Percentiles rank a stretch among this genome's conserved stretches.
Conservation (phyloP, 2,113 vertebrate genomes). For the Pseudonaja textilis region DNA sequence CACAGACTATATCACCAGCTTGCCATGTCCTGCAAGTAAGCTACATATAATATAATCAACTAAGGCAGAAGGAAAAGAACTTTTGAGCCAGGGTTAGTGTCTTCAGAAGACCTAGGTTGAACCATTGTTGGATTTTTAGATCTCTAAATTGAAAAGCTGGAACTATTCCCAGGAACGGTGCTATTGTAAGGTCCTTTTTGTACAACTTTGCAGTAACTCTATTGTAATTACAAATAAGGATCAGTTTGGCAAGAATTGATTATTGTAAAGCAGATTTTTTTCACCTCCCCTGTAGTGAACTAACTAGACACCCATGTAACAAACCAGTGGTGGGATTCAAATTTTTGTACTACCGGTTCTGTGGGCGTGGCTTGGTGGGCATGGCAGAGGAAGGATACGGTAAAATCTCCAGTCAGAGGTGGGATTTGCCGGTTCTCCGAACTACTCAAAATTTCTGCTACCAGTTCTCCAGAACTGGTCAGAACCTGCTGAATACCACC, state of each 20-base stretch:
- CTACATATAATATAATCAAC: not conserved
- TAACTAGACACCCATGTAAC: not conserved
- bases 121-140: not conserved
- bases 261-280: slow-evolving; percentile 15
- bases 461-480: too few relatives aligned
- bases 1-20: not conserved
- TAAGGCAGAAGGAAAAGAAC: not conserved
- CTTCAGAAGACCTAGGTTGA: not conserved
- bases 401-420: too few relatives aligned
- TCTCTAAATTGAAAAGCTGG: slow-evolving; percentile 1
- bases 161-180: not conserved
- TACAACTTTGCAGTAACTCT: not conserved
- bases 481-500: too few relatives aligned
- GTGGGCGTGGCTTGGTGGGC: too few relatives aligned
- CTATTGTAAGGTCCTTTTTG: not conserved
- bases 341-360: too few relatives aligned
- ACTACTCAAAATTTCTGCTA: too few relatives aligned
- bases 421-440: too few relatives aligned
- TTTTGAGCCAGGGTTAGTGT: not conserved
- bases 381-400: too few relatives aligned
- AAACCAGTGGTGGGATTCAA: too few relatives aligned
- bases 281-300: not conserved
- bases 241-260: slow-evolving; percentile 8
- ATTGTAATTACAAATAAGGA: slow-evolving; percentile 5
- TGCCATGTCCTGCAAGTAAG: not conserved